These are phyloP conservation scores for Idaea aversata DNA, from an alignment of 2,888 invertebrate species.

Conservation along the genomic window DNA sequence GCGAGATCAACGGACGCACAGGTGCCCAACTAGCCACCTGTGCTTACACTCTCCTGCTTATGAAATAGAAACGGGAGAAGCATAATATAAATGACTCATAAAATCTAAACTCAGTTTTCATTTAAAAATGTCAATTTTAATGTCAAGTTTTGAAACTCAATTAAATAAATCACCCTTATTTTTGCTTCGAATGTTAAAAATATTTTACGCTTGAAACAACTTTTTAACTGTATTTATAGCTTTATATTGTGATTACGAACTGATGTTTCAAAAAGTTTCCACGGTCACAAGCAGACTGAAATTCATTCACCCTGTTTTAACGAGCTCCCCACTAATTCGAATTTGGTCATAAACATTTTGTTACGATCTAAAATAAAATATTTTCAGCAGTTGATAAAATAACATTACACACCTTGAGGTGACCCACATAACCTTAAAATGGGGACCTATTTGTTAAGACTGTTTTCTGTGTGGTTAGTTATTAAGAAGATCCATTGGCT, in stretches of 20 bases:
- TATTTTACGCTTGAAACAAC: background rate
- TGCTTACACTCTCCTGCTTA: too few species aligned
- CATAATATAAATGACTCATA: background rate
- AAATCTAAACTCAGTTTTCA: background rate
- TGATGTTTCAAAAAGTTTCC: slow-evolving; percentile 21
- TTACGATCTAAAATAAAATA: background rate
- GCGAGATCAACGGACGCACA: too few species aligned
- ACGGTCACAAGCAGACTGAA: background rate
- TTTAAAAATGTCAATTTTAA: background rate
- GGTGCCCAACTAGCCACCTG: too few species aligned
- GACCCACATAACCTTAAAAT: too few species aligned
- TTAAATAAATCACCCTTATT: background rate
- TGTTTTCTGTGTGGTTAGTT: too few species aligned
- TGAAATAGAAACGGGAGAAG: background rate
- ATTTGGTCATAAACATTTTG: background rate
- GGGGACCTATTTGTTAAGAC: too few species aligned
- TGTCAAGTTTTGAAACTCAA: background rate
- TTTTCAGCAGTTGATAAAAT: background rate
- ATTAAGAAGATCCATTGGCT: too few species aligned
- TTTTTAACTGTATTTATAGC: background rate
- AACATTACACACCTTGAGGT: background rate
- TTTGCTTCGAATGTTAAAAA: background rate
- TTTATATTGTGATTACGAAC: background rate
- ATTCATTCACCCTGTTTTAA: background rate
- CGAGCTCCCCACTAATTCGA: background rate